Evolutionary conservation across 2,797 vertebrate species (phyloP), one percentile per base, ranked within the genome.

Genomic region (Pangasius mekongensis): DNA sequence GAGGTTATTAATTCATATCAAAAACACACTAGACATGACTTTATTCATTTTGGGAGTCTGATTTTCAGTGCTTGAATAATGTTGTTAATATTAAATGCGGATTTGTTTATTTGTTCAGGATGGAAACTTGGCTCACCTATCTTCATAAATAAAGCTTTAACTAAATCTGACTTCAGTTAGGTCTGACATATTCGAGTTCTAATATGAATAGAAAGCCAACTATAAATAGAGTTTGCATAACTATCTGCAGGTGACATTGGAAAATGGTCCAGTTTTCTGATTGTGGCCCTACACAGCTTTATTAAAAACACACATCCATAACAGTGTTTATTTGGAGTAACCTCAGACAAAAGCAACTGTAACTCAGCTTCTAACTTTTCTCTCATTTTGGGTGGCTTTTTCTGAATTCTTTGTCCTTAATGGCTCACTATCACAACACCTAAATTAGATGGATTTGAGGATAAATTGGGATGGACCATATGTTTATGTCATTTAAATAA

Each of bases 401-500:
- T 69, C 22, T 36, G 16, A 24, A 13, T 47, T 24, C 43, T 74
- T 78, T 56, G 49, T 78, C 76, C 27, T 20, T 54, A 54, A 78
- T 54, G 43, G 5, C 18, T 58, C 54, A 58, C 30, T 39, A 39
- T 27, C 9, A 14, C 30, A 39, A 20, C 49, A 30, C 47, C 47
- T 52, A 52, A 3, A 52, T 16, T 30, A 30, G 47, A 27, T 14
- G 20, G 54, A 39, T 43, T 8, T 8, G 11, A 43, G 56, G 36
- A 22, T 8, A 62, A 20, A 43, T 39, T 43, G 6, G 33, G 22
- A 62, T 27, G 54, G 33, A 8, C 4, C 22, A 14, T 43, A 27
- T 16, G 56, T 82, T n/a, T 82, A 43, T 62, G 22, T 8, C 56
- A 82, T 62, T 22, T 81, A 62, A 82, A 82, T 62, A 62, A 16